Evolutionary conservation across 2,797 vertebrate species (phyloP).

Genomic region (Alosa sapidissima): DNA sequence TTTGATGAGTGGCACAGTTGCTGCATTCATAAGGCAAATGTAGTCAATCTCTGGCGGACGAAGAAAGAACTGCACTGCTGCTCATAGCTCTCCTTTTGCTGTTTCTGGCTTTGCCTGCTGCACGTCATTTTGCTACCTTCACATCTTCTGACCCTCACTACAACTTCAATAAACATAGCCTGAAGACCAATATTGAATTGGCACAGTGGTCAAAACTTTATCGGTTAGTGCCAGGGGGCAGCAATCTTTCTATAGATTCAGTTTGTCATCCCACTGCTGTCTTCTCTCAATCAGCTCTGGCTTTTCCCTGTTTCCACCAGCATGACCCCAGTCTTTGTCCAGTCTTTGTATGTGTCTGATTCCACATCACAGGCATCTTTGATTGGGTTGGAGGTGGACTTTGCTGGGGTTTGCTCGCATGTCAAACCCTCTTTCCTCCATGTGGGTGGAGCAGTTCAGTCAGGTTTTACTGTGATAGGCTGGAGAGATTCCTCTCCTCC

Average conservation of each 20-base stretch:
- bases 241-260: constrained; percentile 4
- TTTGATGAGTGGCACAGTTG: constrained; percentile 47
- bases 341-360: constrained; percentile 53
- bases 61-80: constrained; percentile 38
- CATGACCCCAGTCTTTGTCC: constrained; percentile 33
- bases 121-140: constrained; percentile 18
- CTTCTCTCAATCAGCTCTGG: constrained; percentile 17
- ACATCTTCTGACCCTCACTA: not conserved
- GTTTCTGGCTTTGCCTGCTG: constrained; percentile 9
- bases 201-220: constrained; percentile 30
- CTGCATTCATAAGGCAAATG: constrained; percentile 45
- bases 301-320: constrained; percentile 27
- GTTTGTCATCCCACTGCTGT: constrained; percentile 16
- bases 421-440: constrained; percentile 15
- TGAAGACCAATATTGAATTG: constrained; percentile 19
- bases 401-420: constrained; percentile 39
- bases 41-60: constrained; percentile 44
- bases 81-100: constrained; percentile 31
- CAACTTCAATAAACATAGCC: constrained; percentile 8
- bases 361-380: constrained; percentile 37
- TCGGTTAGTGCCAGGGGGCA: not conserved
- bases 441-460: not conserved
- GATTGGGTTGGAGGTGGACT: constrained; percentile 51
- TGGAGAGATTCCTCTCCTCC: not conserved
- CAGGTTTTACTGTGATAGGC: not conserved